A percentile compares a stretch with the other conserved stretches of the same genome.
Evolutionary conservation across 92 coral and sea anemone species (phyloP).

Genomic region (Heteractis magnifica): DNA sequence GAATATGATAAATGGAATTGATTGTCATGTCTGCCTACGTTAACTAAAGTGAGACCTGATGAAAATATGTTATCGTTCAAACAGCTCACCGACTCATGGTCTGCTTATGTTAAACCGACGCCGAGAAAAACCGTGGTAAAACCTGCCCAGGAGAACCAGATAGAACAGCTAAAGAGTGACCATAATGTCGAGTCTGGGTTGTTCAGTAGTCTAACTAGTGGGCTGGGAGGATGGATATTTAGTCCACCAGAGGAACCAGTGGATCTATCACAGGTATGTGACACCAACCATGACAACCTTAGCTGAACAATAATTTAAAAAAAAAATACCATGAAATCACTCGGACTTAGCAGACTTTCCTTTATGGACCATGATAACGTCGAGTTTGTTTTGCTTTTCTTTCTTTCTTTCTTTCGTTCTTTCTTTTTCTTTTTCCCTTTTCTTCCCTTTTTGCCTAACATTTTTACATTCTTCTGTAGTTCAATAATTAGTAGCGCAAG

Average conservation of each 20-base stretch:
- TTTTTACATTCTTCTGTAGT: too few species aligned
- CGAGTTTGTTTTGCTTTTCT: too few species aligned
- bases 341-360: too few species aligned
- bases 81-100: slow-evolving; percentile 72
- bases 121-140: background rate
- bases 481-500: too few species aligned
- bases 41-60: too few species aligned
- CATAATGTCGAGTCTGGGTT: background rate
- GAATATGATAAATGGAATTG: too few species aligned
- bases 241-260: background rate
- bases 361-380: too few species aligned
- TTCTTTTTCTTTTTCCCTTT: too few species aligned
- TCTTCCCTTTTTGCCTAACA: too few species aligned
- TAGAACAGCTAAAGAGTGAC: background rate
- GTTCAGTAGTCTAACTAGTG: slow-evolving; percentile 22
- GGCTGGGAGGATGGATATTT: slow-evolving; percentile 41
- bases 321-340: background rate
- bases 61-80: background rate
- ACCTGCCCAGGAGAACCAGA: background rate
- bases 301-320: background rate
- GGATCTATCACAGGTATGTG: slow-evolving; percentile 2
- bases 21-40: too few species aligned
- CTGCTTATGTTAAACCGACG: slow-evolving; percentile 39
- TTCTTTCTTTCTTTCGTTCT: too few species aligned
- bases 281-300: background rate